phyloP scores from a whole-genome alignment of 2,113 vertebrate genomes.

The Salvelinus namaycush region DNA sequence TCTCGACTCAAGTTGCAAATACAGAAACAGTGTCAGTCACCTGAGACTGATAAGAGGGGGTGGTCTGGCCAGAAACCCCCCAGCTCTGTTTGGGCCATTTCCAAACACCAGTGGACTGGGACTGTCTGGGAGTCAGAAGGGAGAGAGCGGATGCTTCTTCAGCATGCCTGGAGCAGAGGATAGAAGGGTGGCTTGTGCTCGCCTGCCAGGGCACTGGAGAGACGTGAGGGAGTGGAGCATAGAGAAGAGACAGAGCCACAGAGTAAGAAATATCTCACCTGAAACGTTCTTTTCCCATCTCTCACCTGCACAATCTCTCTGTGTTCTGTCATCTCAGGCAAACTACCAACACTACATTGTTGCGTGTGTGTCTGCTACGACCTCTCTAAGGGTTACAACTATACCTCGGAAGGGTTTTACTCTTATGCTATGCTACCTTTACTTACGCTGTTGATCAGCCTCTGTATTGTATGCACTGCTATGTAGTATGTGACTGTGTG shows the following conservation, averaged over 20 bases:
- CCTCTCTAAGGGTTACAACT: too few species aligned
- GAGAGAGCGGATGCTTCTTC: not conserved
- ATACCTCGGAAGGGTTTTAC: too few species aligned
- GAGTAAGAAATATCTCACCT: constrained; percentile 36
- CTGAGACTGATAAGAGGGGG: constrained; percentile 3
- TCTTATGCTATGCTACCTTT: too few species aligned
- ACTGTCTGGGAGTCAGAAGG: not conserved
- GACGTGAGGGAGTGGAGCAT: constrained; percentile 52
- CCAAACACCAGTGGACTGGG: not conserved
- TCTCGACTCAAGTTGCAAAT: constrained; percentile 35
- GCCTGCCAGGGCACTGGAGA: constrained; percentile 50
- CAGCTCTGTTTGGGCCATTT: not conserved
- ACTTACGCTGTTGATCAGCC: too few species aligned
- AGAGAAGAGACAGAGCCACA: constrained; percentile 58
- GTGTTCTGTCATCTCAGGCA: constrained; percentile 4
- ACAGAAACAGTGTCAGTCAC: constrained; percentile 14
- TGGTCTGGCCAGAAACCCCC: constrained; percentile 8
- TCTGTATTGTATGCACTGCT: too few species aligned
- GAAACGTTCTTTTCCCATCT: not conserved
- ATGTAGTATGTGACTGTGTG: too few species aligned
- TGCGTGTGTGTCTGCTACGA: too few species aligned
- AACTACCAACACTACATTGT: constrained; percentile 34
- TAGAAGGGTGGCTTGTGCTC: constrained; percentile 9
- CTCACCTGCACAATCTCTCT: not conserved
- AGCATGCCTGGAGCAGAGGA: constrained; percentile 38